Base-by-base conservation (phyloP, 2,113 vertebrate species). In the Panthera tigris region DNA sequence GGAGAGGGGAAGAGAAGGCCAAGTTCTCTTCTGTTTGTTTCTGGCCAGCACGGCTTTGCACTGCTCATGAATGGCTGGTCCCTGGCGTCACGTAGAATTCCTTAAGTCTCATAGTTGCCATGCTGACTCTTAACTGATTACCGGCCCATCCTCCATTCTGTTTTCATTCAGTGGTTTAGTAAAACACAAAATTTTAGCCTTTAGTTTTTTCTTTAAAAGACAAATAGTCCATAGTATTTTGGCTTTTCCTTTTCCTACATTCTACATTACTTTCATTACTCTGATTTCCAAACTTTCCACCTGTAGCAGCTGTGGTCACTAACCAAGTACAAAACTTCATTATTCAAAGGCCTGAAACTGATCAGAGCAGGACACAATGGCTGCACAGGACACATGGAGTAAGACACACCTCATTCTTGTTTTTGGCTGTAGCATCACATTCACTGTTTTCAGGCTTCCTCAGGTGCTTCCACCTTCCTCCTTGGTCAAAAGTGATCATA, bases 401-500 rank as follows among this genome's bases (percentile, higher is more conserved):
- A 33, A 25, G 79, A 95, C 98, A 88, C 98, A 99, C 99, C 99
- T 99, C 98, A 0, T 99, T 99, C 94, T 98, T 99, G 96, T 99
- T 99, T 97, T 99, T 99, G 45, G 99, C 98, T 1, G 99, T 99
- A 11, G 99, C 99, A 45, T 99, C 99, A 0, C 99, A 99, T 50
- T 99, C 98, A 94, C 97, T 98, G 97, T 99, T 99, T 83, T 98
- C 98, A 89, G 99, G 99, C 97, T 99, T 99, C 94, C 97, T 97
- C 94, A 99, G 98, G 11, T 99, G 99, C 82, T 98, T 98, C 99
- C 99, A 99, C 94, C 99, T 99, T 48, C 99, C 99, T 66, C 99
- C 99, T 89, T 99, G 99, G 98, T 99, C 99, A 95, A 99, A 99
- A 12, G 99, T 99, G 97, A 99, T 99, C 94, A 99, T 99, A 0